phyloP scores from a whole-genome alignment of 2,888 invertebrate species.

The Petrophora chlorosata region DNA sequence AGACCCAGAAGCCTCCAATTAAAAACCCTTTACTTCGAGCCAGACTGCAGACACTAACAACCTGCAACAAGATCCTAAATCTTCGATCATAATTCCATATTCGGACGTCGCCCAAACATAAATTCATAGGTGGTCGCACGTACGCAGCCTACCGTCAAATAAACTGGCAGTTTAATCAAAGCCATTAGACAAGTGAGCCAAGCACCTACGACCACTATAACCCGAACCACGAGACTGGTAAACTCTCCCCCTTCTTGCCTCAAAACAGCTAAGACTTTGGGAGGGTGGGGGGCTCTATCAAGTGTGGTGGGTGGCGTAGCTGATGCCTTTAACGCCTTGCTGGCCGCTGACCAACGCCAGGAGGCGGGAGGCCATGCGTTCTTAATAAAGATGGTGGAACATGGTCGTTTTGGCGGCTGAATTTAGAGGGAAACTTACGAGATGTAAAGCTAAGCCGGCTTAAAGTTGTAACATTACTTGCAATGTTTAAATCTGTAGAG shows the following conservation, averaged over 20 bases:
- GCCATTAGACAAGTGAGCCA: constrained; percentile 83
- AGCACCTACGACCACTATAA: constrained; percentile 64
- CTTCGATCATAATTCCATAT: constrained; percentile 73
- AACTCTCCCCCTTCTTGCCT: constrained; percentile 43
- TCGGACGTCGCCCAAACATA: constrained; percentile 75
- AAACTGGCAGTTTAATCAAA: constrained; percentile 84
- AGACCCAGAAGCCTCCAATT: constrained; percentile 13
- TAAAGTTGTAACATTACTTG: neutral
- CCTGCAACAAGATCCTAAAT: constrained; percentile 54
- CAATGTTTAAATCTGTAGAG: no score
- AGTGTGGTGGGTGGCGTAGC: constrained; percentile 70
- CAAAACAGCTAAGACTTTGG: constrained; percentile 31
- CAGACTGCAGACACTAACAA: constrained; percentile 25
- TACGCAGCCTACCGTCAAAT: constrained; percentile 82
- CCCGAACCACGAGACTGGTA: constrained; percentile 58
- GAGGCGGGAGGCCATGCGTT: constrained; percentile 79
- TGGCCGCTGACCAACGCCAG: constrained; percentile 81
- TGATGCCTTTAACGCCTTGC: constrained; percentile 83
- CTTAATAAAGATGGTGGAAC: constrained; percentile 80
- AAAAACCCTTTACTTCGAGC: constrained; percentile 11
- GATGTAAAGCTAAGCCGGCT: neutral
- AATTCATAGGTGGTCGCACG: constrained; percentile 80
- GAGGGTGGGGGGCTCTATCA: constrained; percentile 57
- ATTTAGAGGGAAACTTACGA: constrained; percentile 26
- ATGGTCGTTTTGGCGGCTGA: constrained; percentile 64